Evolutionary conservation across 2,797 vertebrate species (phyloP).

Genomic region (Microchirus variegatus): DNA sequence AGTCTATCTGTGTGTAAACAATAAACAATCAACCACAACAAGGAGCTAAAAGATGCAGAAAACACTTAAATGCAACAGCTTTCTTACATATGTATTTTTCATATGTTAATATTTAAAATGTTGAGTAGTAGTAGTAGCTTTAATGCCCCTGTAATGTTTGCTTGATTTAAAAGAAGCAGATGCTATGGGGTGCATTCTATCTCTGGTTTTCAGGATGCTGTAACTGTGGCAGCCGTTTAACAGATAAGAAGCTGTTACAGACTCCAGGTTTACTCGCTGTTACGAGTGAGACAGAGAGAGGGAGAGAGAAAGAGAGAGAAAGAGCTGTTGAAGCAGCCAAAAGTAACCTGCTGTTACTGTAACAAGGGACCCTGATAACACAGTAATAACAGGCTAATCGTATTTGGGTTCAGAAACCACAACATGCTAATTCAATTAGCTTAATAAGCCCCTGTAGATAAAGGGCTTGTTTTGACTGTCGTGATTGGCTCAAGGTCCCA

Average conservation of each 20-base stretch:
- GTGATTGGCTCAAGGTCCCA: constrained; percentile 76
- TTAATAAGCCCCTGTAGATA: constrained; percentile 86
- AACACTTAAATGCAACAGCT: too few species aligned
- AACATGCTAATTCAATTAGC: constrained; percentile 86
- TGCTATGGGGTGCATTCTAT: not conserved
- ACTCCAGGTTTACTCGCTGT: constrained; percentile 9
- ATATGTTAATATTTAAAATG: too few species aligned
- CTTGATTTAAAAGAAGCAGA: not conserved
- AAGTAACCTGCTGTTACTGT: constrained; percentile 81
- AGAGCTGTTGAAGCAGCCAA: constrained; percentile 65
- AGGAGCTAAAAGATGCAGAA: too few species aligned
- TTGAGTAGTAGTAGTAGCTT: not conserved
- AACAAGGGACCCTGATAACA: constrained; percentile 82
- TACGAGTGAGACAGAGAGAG: constrained; percentile 22
- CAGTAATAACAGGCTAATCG: constrained; percentile 84
- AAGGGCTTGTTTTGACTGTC: constrained; percentile 77
- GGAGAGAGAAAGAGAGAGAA: constrained; percentile 4
- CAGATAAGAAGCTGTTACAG: constrained; percentile 32
- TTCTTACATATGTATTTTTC: too few species aligned
- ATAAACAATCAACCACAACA: too few species aligned
- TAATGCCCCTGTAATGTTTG: not conserved
- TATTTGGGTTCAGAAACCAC: constrained; percentile 85
- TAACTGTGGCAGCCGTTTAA: constrained; percentile 32
- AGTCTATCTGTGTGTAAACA: too few species aligned
- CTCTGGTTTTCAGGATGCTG: constrained; percentile 19